Conservation (phyloP, 2,888 invertebrate species). For the Disparrhopalites patrizii region DNA sequence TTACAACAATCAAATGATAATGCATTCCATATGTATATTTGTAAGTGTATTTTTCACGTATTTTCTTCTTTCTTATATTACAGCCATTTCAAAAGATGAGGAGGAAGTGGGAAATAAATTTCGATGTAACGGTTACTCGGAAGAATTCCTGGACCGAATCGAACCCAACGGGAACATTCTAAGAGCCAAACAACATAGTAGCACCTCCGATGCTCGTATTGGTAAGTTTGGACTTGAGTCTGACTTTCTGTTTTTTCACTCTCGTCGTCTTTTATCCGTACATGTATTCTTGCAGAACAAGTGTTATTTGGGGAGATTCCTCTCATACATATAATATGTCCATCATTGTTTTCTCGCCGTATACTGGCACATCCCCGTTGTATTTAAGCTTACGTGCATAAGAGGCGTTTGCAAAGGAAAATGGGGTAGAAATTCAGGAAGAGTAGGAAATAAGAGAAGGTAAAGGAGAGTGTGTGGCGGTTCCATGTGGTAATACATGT, state of each 20-base stretch:
- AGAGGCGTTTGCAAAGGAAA: too few relatives aligned
- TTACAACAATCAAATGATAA: too few relatives aligned
- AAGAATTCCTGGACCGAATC: conserved; percentile 86
- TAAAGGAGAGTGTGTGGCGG: not conserved
- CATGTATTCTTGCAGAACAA: too few relatives aligned
- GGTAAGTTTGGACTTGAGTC: conserved; percentile 39
- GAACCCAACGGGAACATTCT: conserved; percentile 92
- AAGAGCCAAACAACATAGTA: conserved; percentile 66
- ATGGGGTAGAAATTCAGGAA: too few relatives aligned
- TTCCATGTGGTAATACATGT: not conserved
- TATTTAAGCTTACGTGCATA: too few relatives aligned
- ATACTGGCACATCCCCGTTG: too few relatives aligned
- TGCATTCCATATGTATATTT: too few relatives aligned
- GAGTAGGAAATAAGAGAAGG: not conserved
- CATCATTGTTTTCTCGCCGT: too few relatives aligned
- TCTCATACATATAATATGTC: too few relatives aligned
- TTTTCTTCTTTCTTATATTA: conserved; percentile 54
- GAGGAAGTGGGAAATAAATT: conserved; percentile 76
- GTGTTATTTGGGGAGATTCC: too few relatives aligned
- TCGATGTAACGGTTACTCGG: conserved; percentile 88
- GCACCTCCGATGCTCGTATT: conserved; percentile 46
- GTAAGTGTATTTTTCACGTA: conserved; percentile 19
- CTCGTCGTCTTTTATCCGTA: not conserved
- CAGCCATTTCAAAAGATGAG: conserved; percentile 91
- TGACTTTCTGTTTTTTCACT: not conserved